Percentiles rank a stretch among this genome's conserved stretches.
Conservation (phyloP, 2,797 vertebrate genomes). For the Rhadinocentrus ornatus region DNA sequence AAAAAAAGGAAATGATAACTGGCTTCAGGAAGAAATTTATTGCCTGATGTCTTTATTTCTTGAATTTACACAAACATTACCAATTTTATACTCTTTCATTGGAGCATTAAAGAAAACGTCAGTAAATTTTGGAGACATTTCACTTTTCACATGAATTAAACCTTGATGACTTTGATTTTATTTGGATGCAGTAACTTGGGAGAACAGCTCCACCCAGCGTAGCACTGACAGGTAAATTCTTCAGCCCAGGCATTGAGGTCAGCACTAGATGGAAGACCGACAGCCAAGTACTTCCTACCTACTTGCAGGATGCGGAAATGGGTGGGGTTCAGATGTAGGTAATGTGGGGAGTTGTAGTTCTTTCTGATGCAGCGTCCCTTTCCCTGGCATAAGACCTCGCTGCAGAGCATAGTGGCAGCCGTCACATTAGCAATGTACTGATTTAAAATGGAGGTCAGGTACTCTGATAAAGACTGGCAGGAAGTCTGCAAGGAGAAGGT, state of each 20-base stretch:
- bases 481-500: conserved; percentile 71
- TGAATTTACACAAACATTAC: no score
- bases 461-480: conserved; percentile 82
- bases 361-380: conserved; percentile 85
- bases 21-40: no score
- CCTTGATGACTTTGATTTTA: conserved; percentile 37
- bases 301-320: conserved; percentile 77
- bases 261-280: conserved; percentile 74
- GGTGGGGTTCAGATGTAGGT: conserved; percentile 87
- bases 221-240: conserved; percentile 87
- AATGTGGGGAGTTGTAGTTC: conserved; percentile 78
- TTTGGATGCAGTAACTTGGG: conserved; percentile 10
- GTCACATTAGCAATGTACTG: conserved; percentile 91
- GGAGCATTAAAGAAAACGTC: no score
- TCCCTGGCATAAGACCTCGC: conserved; percentile 82
- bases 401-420: conserved; percentile 88
- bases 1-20: no score
- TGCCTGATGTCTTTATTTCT: no score
- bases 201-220: conserved; percentile 54
- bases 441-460: conserved; percentile 79
- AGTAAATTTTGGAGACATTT: no score
- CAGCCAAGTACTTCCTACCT: conserved; percentile 68
- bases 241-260: conserved; percentile 77
- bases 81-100: no score
- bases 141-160: conserved; percentile 22